Conservation (phyloP, 1,140 invertebrate species). For the Drosophila lacertosa region DNA sequence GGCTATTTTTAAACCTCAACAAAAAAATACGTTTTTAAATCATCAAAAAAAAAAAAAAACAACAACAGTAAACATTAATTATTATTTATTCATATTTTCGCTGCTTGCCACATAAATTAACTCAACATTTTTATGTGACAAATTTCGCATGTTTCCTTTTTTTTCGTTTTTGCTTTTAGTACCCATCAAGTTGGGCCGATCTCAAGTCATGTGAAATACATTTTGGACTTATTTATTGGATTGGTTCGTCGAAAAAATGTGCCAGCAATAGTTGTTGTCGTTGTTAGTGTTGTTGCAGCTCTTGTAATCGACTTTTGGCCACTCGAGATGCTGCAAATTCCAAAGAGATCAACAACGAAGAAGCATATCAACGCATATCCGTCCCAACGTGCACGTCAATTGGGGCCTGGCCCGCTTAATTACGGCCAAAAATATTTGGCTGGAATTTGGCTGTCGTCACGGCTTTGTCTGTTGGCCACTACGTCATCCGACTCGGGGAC, state of each 20-base stretch:
- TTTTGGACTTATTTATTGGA: slow-evolving; percentile 5
- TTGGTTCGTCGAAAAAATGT: slow-evolving; percentile 5
- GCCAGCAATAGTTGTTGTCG: slow-evolving; percentile 27
- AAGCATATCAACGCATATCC: slow-evolving; percentile 25
- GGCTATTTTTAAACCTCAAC: slow-evolving; percentile 67
- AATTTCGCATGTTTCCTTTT: slow-evolving; percentile 52
- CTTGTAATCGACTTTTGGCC: slow-evolving; percentile 40
- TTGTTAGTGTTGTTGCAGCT: no score
- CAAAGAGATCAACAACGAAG: slow-evolving; percentile 50
- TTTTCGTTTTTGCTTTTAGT: slow-evolving; percentile 1
- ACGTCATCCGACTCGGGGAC: slow-evolving; percentile 70
- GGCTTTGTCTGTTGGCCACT: slow-evolving; percentile 51
- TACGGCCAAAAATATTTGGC: slow-evolving; percentile 58
- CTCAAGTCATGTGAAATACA: slow-evolving; percentile 32
- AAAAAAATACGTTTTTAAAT: slow-evolving; percentile 32
- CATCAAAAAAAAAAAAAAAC: slow-evolving; percentile 48
- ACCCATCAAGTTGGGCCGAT: background rate
- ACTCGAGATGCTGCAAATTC: slow-evolving; percentile 68
- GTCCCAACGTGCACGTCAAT: slow-evolving; percentile 66
- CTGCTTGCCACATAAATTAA: slow-evolving; percentile 59
- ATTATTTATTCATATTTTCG: slow-evolving; percentile 70
- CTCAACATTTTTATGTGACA: slow-evolving; percentile 69
- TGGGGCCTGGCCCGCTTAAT: slow-evolving; percentile 28
- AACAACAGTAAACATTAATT: slow-evolving; percentile 56
- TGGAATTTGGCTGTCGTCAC: slow-evolving; percentile 73